Evolutionary conservation across 2,797 vertebrate genomes (phyloP), one percentile per base, ranked within the genome.

Genomic region (Sebastes taczanowskii): DNA sequence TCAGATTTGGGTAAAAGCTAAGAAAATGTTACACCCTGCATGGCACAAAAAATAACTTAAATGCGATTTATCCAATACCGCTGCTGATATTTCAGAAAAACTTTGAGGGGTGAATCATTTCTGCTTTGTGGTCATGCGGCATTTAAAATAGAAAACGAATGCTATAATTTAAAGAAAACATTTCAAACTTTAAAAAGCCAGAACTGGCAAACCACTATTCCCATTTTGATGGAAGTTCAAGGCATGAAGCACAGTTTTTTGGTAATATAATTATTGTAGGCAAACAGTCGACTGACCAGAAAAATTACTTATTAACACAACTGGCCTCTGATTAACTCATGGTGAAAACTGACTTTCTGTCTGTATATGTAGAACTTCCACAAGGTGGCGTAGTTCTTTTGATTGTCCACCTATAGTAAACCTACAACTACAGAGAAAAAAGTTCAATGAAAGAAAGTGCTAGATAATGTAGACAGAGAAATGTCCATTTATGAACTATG

Each of bases 381-480:
- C 82, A 84, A 55, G 80, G 38, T 71, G 76, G 72, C 2, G 1
- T 27, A 20, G 62, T 74, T 82, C 25, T 53, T 38, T 38, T 30
- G 5, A 56, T 32, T 46, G 13, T 66, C 22, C 49, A 32, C 4
- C 8, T 22, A 14, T 38, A 16, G 32, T 13, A 29, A 67, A 53
- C 27, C 27, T 5, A 30, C 18, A 67, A 49, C 0, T 22, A 8
- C 29, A 32, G 0, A 11, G 16, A 6, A 30, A 46, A 20, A n/a
- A 52, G 11, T 52, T 22, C 22, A 35, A 0, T 29, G 11, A 7
- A 22, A 29, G 63, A 20, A 66, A 66, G 29, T 13, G 64, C 0
- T 6, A 32, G 0, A 65, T 25, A 65, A 5, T 2, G 11, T 22
- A 22, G 32, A 63, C 2, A 22, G 0, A 1, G 18, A 32, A 22